phyloP scores from a whole-genome alignment of 2,113 vertebrate species.

The Gadus chalcogrammus region DNA sequence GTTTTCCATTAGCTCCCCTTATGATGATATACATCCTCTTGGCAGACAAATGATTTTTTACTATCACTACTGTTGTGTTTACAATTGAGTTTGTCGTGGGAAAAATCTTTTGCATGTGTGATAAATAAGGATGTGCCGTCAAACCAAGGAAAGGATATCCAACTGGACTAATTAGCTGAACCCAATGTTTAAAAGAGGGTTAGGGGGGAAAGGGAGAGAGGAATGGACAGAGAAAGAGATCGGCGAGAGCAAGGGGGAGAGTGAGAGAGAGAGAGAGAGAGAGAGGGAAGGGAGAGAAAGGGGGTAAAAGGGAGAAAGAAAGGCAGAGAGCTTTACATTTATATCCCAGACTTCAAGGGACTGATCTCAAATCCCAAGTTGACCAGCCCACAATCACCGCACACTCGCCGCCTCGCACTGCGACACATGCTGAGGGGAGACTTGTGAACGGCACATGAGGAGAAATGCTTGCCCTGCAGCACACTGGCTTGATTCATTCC shows the following conservation, averaged over 20 bases:
- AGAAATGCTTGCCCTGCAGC: slow-evolving; percentile 53
- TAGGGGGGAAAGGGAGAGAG: background rate
- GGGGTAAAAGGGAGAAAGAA: background rate
- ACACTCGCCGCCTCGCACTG: slow-evolving; percentile 48
- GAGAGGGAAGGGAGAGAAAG: background rate
- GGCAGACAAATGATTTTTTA: too few relatives aligned
- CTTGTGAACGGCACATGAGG: slow-evolving; percentile 58
- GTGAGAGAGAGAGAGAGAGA: background rate
- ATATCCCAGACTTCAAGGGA: slow-evolving; percentile 29
- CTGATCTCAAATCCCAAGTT: slow-evolving; percentile 33
- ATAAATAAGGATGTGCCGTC: background rate
- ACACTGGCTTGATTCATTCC: slow-evolving; percentile 74
- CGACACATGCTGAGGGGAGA: slow-evolving; percentile 42
- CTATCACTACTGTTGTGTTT: too few relatives aligned
- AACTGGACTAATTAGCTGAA: background rate
- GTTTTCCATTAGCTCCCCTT: slow-evolving; percentile 18
- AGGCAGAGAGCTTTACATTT: slow-evolving; percentile 15
- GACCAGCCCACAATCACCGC: slow-evolving; percentile 23
- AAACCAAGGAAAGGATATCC: background rate
- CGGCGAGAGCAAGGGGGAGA: background rate
- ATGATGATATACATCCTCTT: too few relatives aligned
- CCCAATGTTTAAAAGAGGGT: background rate
- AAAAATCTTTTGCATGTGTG: too few relatives aligned
- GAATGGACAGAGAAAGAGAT: too few relatives aligned
- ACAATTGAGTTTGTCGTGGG: too few relatives aligned